Evolutionary conservation across 2,797 vertebrate genomes (phyloP), one percentile per base, ranked within the genome.

Genomic region (Nyctibius grandis): DNA sequence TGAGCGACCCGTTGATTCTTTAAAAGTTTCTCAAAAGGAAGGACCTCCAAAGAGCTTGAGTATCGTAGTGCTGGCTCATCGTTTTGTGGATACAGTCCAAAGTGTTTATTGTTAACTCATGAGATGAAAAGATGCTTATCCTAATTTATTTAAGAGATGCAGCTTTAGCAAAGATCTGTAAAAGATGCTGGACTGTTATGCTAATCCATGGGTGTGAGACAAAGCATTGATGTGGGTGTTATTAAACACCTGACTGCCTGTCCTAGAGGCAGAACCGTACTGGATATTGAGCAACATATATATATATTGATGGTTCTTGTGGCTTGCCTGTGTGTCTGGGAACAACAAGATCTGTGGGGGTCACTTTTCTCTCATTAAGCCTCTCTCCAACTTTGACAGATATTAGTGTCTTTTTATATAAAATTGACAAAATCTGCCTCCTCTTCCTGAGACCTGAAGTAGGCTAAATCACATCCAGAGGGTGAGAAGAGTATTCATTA

Each of bases 141-240:
- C 86, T 83, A 79, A 81, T 64, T 93, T 85, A 75, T 85, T 84
- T 85, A 89, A 87, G 74, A 92, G 45, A 59, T 61, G 83, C 72
- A 83, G 10, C 69, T 93, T 94, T 95, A 91, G 90, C 79, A 79
- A 86, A 48, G 45, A 61, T 45, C 69, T 91, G 53, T 81, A 53
- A 65, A 89, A 91, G 82, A 72, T 91, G 47, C 74, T 50, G 70
- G 47, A 69, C 89, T 93, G 73, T 82, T 87, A 73, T 25, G 68
- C 70, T 74, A 44, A 94, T 75, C 40, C 42, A 44, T 88, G 93
- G 89, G 88, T 79, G 88, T 95, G 92, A 93, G 67, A 57, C 80
- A 59, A 86, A 80, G 73, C 81, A 80, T 92, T 88, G 63, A 76
- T 91, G 89, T 96, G 78, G 75, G 69, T 91, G 94, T 95, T 88